Base-by-base conservation (phyloP, 2,797 vertebrate species). In the Coendou prehensilis region DNA sequence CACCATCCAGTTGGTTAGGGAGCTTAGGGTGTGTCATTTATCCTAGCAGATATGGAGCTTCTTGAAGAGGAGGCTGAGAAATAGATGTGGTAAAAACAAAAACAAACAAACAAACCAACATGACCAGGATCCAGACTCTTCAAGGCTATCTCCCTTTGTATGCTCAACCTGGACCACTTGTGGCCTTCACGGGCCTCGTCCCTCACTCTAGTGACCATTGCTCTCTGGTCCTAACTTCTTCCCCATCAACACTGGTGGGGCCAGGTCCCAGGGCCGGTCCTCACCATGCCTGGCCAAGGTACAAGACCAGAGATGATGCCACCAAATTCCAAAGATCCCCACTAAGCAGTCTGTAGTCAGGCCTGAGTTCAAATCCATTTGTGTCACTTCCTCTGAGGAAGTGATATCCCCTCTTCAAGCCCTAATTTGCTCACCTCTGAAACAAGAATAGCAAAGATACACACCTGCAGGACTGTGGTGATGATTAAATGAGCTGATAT, bases 141-240 rank as follows among this genome's bases (percentile, higher is more conserved):
- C 22, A 26, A 45, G 71, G 37, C 41, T 26, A 11, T 22, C 17
- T 17, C 26, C 9, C 69, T 47, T 28, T 13, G 15, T 56, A 9
- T 20, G 26, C 73, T 15, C 69, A 76, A 41, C 56, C 3, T 8
- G 37, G 30, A 18, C 59, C 17, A 47, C 57, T 79, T 41, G 59
- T n/a, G 59, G 82, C n/a, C 45, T 57, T 67, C 10, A 11, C 22
- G 4, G 4, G 6, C 41, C 47, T 89, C 37, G 15, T 13, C 37
- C 57, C 63, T 91, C 59, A 28, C 15, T 8, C 33, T 0, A 20
- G 52, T 7, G 64, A 78, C 59, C 26, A 22, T 37, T 91, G 63
- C n/a, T 64, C 47, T 92, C 75, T 96, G 30, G 57, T 88, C 45
- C 57, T 56, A 30, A 67, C 50, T 82, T 79, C 59, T 3, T 94